These are phyloP conservation scores for Muscicapa striata DNA, from an alignment of 2,797 vertebrate species.

Conservation along the genomic window DNA sequence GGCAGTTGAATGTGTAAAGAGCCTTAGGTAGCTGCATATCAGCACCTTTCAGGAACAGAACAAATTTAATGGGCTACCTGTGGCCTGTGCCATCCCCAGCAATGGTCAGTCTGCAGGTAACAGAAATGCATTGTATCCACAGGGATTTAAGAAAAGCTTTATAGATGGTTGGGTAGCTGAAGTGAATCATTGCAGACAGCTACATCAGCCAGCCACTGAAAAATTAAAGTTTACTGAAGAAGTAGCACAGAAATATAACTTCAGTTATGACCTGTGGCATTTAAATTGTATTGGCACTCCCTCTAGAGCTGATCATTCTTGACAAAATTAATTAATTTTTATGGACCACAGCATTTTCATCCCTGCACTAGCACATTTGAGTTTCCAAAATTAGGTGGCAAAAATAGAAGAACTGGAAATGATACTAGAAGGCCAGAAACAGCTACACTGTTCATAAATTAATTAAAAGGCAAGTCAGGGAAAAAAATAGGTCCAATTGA, in stretches of 20 bases:
- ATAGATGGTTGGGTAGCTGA: neutral
- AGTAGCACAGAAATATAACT: neutral
- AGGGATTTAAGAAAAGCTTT: neutral
- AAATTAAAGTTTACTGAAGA: constrained; percentile 33
- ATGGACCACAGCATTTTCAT: constrained; percentile 31
- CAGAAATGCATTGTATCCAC: neutral
- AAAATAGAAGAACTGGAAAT: constrained; percentile 26
- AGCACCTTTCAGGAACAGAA: neutral
- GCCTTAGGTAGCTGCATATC: neutral
- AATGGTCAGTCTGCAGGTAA: neutral
- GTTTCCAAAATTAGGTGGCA: constrained; percentile 19
- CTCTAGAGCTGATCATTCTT: constrained; percentile 33
- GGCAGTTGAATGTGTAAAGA: neutral
- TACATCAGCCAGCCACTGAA: neutral
- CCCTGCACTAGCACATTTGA: neutral
- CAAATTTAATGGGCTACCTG: neutral
- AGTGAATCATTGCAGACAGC: neutral
- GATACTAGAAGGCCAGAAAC: neutral
- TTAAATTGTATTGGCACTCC: constrained; percentile 50
- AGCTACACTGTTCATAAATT: neutral
- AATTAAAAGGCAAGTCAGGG: neutral
- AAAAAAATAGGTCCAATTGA: neutral
- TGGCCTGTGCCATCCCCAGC: neutral
- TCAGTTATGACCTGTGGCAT: neutral
- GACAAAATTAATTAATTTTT: constrained; percentile 59